These are phyloP conservation scores for Sarotherodon lohbergeri DNA, from an alignment of 2,113 vertebrate species.

Conservation along the genomic window DNA sequence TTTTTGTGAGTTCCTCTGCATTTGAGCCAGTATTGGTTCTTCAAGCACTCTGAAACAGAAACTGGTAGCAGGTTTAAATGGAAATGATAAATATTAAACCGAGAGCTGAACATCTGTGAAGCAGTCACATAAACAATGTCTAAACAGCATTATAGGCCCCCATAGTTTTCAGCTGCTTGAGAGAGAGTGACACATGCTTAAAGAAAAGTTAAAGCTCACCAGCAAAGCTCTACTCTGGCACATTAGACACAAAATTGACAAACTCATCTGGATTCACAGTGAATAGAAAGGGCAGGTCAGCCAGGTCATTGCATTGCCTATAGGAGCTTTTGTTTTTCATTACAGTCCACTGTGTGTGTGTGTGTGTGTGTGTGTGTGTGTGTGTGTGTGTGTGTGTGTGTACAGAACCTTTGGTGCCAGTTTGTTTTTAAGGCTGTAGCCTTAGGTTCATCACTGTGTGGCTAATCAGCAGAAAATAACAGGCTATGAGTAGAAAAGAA, in stretches of 20 bases:
- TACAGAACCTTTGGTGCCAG: constrained; percentile 34
- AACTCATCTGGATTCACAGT: constrained; percentile 49
- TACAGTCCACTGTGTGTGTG: constrained; percentile 16
- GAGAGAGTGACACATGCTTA: not conserved
- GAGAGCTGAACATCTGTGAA: not conserved
- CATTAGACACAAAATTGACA: constrained; percentile 21
- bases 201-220: not conserved
- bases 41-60: not conserved
- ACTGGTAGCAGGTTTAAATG: not conserved
- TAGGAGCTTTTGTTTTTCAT: constrained; percentile 57
- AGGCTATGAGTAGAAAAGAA: constrained; percentile 31
- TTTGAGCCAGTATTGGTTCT: not conserved
- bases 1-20: not conserved
- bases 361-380: not conserved
- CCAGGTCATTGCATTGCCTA: constrained; percentile 27
- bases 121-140: not conserved
- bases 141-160: not conserved
- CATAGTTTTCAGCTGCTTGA: not conserved
- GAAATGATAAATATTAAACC: not conserved
- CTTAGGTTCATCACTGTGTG: constrained; percentile 42
- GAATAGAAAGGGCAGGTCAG: constrained; percentile 47
- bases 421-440: constrained; percentile 63
- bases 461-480: constrained; percentile 67
- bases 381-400: not conserved
- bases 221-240: not conserved